Base-by-base conservation (phyloP, 2,113 vertebrate genomes). In the Chionis minor region DNA sequence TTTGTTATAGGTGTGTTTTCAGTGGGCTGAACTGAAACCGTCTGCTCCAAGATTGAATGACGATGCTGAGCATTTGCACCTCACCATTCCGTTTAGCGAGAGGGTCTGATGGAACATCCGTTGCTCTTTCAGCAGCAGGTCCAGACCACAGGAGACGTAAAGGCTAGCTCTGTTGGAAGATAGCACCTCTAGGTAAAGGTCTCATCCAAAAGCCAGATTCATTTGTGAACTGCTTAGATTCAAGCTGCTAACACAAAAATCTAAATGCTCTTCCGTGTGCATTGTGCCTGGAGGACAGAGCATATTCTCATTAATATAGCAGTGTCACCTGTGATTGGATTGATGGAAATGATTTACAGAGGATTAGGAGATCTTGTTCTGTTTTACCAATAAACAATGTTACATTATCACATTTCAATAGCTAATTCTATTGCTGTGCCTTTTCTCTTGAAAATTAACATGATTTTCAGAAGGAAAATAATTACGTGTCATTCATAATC, bases 401-500 rank as follows among this genome's bases (percentile, higher is more conserved):
- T 90, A 75, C 71, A 61, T 92, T 93, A 94, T 95, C 91, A 91
- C 94, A 93, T 95, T 96, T 96, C 96, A 95, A 90, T 96, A 97
- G 92, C 90, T 95, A 94, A 95, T 94, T 96, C 88, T 96, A 90
- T 92, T 61, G 35, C 73, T 77, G 45, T 91, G 86, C 85, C 77
- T 96, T 97, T 96, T 97, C 92, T 88, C 92, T 81, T 70, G 82
- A 83, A 97, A 97, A 97, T 97, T 96, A 97, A 96, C 96, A 96
- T 91, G 93, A 90, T 90, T 89, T 61, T 96, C 83, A 87, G 78
- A 79, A 79, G 71, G 58, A 91, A 97, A 97, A 97, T 85, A 96
- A 93, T 98, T 98, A 96, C 40, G 47, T 92, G 95, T 96, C 95
- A 94, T 96, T 97, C 95, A 97, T 97, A 96, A 97, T 97, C 96